These are phyloP conservation scores for Venustoraphidia nigricollis DNA, from an alignment of 2,888 invertebrate genomes.

Conservation along the genomic window DNA sequence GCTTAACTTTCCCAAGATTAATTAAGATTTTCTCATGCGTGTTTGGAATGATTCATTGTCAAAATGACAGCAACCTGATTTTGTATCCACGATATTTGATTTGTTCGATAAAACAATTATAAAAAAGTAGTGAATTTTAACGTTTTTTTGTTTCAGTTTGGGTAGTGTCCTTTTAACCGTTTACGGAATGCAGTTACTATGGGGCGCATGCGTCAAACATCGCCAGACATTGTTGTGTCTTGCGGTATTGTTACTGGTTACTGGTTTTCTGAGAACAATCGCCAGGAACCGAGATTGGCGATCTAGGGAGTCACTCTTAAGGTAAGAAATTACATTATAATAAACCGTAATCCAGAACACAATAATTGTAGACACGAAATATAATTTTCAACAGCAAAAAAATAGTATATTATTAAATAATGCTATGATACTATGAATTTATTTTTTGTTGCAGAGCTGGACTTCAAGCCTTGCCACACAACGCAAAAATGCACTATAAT, in stretches of 20 bases:
- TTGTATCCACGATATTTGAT: too few relatives aligned
- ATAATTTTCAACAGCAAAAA: neutral
- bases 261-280: slow-evolving; percentile 49
- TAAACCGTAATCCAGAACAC: neutral
- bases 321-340: slow-evolving; percentile 30
- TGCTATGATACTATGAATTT: neutral
- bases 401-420: neutral
- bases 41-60: too few relatives aligned
- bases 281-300: slow-evolving; percentile 63
- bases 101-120: too few relatives aligned
- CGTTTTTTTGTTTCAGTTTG: slow-evolving; percentile 39
- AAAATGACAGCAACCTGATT: too few relatives aligned
- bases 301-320: slow-evolving; percentile 58
- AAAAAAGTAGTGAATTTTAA: too few relatives aligned
- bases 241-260: slow-evolving; percentile 40
- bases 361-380: neutral
- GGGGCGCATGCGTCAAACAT: slow-evolving; percentile 34
- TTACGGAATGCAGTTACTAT: slow-evolving; percentile 54
- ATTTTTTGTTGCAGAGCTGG: slow-evolving; percentile 49
- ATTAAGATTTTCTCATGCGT: too few relatives aligned
- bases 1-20: too few relatives aligned
- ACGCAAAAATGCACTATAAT: slow-evolving; percentile 84
- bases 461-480: slow-evolving; percentile 61
- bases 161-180: slow-evolving; percentile 65
- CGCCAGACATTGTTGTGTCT: slow-evolving; percentile 33